phyloP scores from a whole-genome alignment of 2,888 invertebrate genomes.

The Catotricha subobsoleta region DNA sequence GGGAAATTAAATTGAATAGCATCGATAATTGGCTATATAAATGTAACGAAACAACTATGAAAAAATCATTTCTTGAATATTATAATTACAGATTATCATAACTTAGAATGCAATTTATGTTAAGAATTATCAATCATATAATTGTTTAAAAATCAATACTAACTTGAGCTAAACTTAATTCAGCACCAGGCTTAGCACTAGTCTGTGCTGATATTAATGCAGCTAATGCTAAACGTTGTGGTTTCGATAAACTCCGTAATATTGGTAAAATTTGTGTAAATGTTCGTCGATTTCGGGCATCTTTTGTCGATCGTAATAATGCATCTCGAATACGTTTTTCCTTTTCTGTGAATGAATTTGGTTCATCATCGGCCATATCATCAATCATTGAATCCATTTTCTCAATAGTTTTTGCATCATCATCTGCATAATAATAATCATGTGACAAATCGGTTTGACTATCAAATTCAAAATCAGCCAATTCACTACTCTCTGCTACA shows the following conservation, averaged over 20 bases:
- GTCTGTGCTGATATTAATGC: constrained; percentile 44
- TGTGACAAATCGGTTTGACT: background rate
- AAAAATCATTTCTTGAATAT: too few species aligned
- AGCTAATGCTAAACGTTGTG: constrained; percentile 41
- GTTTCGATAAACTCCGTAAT: constrained; percentile 40
- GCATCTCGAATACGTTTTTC: constrained; percentile 35
- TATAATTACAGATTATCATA: too few species aligned
- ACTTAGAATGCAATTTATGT: too few species aligned
- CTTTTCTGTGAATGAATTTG: constrained; percentile 16
- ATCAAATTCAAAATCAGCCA: too few species aligned
- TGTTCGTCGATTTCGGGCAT: constrained; percentile 38
- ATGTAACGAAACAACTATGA: too few species aligned
- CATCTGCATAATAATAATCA: constrained; percentile 4
- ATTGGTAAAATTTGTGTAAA: constrained; percentile 46
- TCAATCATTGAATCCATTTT: constrained; percentile 16
- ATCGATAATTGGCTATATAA: too few species aligned
- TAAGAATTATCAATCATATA: too few species aligned
- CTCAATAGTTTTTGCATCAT: constrained; percentile 3
- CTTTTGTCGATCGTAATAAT: constrained; percentile 37
- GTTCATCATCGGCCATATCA: constrained; percentile 17
- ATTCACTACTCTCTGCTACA: too few species aligned
- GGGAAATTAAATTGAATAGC: too few species aligned
- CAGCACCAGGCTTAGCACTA: constrained; percentile 33
- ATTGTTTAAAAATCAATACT: too few species aligned
- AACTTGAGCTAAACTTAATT: constrained; percentile 40